Conservation (phyloP, 53 echinoderm and acorn worm genomes). For the Stichopus horrens region DNA sequence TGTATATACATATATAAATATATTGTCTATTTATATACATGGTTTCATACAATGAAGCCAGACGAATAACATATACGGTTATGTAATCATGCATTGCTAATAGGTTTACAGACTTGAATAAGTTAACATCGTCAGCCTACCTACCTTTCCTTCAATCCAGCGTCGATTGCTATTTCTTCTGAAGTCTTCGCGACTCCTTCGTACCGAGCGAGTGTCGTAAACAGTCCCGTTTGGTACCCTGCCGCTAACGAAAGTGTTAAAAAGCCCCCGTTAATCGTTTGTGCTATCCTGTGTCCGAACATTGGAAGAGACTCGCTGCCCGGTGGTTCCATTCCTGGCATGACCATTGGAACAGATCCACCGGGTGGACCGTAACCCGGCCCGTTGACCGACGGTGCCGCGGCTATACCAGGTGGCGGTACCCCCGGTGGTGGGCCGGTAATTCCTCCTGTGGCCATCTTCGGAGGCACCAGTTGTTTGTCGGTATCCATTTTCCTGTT, state of each 20-base stretch:
- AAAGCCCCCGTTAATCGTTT: constrained; percentile 87
- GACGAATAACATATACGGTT: no score
- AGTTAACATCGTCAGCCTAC: background rate
- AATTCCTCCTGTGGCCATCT: constrained; percentile 37
- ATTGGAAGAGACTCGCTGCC: constrained; percentile 67
- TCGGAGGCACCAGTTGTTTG: constrained; percentile 23
- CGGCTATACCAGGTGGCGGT: background rate
- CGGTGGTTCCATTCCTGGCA: constrained; percentile 39
- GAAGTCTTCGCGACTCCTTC: constrained; percentile 85
- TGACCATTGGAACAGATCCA: constrained; percentile 46
- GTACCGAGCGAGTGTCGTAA: constrained; percentile 69
- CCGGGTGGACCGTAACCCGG: constrained; percentile 49
- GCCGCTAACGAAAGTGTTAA: constrained; percentile 79
- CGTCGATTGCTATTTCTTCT: constrained; percentile 86
- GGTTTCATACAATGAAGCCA: no score
- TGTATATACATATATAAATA: no score
- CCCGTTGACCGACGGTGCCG: constrained; percentile 46
- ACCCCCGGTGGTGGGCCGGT: constrained; percentile 1
- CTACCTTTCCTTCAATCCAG: constrained; percentile 95
- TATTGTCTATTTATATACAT: no score
- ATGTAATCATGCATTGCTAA: no score
- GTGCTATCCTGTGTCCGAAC: constrained; percentile 82
- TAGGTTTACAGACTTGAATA: no score
- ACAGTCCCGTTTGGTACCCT: constrained; percentile 85
- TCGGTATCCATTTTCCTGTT: background rate